Conservation (phyloP, 64 coral and sea anemone species). For the Dendronephthya gigantea region DNA sequence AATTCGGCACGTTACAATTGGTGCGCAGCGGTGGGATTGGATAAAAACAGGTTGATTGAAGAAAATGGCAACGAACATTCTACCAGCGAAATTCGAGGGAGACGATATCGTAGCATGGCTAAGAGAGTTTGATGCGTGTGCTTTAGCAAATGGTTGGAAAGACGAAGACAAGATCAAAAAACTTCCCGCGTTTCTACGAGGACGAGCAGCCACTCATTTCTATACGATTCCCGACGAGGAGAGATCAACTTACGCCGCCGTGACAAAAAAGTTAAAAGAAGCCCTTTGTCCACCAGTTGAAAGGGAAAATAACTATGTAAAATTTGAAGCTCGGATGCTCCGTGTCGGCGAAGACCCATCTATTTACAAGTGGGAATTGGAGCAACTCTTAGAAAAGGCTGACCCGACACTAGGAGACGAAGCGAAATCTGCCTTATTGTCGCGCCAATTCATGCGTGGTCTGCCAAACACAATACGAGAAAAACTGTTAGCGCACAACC, state of each 20-base stretch:
- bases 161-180: conserved; percentile 17
- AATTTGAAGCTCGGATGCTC: background rate
- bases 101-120: conserved; percentile 14
- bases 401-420: background rate
- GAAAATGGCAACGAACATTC: background rate
- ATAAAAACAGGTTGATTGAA: too few relatives aligned
- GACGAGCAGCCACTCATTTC: background rate
- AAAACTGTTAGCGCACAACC: background rate
- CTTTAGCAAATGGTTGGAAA: background rate
- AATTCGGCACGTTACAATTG: too few relatives aligned
- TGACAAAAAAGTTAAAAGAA: background rate
- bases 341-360: background rate
- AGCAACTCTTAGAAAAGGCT: background rate
- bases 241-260: background rate
- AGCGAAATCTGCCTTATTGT: background rate
- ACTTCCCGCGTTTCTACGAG: background rate
- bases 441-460: background rate
- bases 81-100: background rate
- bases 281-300: conserved; percentile 5
- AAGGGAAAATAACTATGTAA: background rate
- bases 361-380: background rate
- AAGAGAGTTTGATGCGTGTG: conserved; percentile 17
- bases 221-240: background rate
- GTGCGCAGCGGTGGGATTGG: too few relatives aligned
- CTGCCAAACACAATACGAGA: background rate